Base-by-base conservation (phyloP, 1,140 invertebrate species). In the Schlechtendalia chinensis region DNA sequence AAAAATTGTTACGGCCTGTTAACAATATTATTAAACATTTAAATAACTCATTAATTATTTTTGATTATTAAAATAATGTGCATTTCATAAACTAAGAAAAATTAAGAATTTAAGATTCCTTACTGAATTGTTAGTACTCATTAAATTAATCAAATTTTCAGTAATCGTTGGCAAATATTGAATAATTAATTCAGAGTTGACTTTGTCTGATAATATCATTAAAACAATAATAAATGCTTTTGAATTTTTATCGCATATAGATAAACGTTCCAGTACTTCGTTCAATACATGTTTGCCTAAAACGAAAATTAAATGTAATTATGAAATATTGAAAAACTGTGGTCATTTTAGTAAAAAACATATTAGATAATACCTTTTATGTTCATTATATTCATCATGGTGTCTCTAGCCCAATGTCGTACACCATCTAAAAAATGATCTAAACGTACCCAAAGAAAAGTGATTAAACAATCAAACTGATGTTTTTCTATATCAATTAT, bases 381-480 rank as follows among this genome's bases (percentile, higher is more conserved):
- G 80, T 85, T 85, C 0, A 88, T 84, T 39, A 89, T 83, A 81
- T 86, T 86, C 8, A 80, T 83, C 24, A 88, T 81, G 5, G 87
- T 82, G 80, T 87, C 86, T 4, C 84, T 85, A 8, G 86, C 84
- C 24, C 89, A 84, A 84, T 90, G 89, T 1, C 88, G 84, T n/a
- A 90, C 88, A 56, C 87, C 88, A 83, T 90, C 89, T 82, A 90
- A 86, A 82, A 88, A 85, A 82, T 89, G 87, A 45, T 90, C 86
- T 10, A 90, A 83, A 82, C 88, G 86, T 0, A 84, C 56, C 87
- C 87, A 88, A 17, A 79, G 29, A 10, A 63, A 50, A 50, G 56
- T n/a, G 14, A 79, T 79, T 27, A 79, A 79, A 50, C 14, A 27
- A 24, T 79, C 39, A 79, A 79, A 24, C 61, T 79, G 54, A 24